These are phyloP conservation scores for Chelonus insularis DNA, from an alignment of 1,140 invertebrate species.

Conservation along the genomic window DNA sequence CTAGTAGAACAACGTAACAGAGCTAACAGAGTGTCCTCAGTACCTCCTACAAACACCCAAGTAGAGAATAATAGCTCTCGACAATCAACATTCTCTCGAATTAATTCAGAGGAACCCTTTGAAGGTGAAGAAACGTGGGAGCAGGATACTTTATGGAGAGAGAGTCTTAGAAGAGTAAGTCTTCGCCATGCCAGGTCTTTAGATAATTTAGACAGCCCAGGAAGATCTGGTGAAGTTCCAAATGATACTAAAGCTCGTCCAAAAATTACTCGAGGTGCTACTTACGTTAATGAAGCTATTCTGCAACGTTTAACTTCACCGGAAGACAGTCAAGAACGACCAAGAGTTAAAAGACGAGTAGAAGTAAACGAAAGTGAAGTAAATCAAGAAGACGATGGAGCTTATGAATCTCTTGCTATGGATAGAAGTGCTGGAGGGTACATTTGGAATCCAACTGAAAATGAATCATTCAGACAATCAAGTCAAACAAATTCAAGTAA, in stretches of 20 bases:
- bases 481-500: constrained; percentile 19
- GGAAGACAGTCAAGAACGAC: constrained; percentile 27
- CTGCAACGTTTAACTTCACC: constrained; percentile 24
- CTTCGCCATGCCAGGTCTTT: constrained; percentile 78
- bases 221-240: background rate
- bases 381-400: constrained; percentile 31
- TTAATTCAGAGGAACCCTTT: constrained; percentile 32
- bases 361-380: constrained; percentile 9
- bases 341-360: constrained; percentile 35
- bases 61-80: constrained; percentile 18
- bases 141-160: constrained; percentile 78
- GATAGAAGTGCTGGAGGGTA: constrained; percentile 50
- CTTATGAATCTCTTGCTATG: constrained; percentile 52
- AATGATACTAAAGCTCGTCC: constrained; percentile 36
- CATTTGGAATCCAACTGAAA: constrained; percentile 57
- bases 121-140: constrained; percentile 77
- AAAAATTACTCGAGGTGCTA: constrained; percentile 68
- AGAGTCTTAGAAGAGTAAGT: constrained; percentile 75
- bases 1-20: constrained; percentile 43
- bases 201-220: constrained; percentile 71
- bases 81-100: background rate
- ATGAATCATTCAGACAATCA: constrained; percentile 41
- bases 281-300: constrained; percentile 72
- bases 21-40: constrained; percentile 31
- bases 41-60: constrained; percentile 12